Percentiles rank a stretch among this genome's conserved stretches.
phyloP scores from a whole-genome alignment of 2,113 vertebrate genomes.

The Perca flavescens region DNA sequence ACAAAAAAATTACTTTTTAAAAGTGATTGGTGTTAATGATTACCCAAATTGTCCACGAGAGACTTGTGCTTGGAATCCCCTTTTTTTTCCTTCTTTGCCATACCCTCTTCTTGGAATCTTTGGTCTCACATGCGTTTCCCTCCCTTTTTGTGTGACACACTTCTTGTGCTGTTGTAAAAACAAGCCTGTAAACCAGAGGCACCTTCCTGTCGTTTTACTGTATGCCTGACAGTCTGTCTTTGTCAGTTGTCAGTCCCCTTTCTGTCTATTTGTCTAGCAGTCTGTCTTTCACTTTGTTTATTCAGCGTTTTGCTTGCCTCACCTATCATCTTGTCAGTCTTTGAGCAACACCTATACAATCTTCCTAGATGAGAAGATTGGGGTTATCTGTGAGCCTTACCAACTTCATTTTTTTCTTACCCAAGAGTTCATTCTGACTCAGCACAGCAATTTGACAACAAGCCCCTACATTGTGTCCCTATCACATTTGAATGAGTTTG shows the following conservation, averaged over 20 bases:
- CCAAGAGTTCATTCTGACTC: constrained; percentile 32
- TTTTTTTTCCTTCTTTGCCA: background rate
- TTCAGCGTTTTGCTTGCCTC: background rate
- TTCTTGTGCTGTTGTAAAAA: constrained; percentile 43
- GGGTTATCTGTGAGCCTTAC: constrained; percentile 7
- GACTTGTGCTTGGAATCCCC: background rate
- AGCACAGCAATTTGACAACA: constrained; percentile 21
- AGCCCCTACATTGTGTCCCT: constrained; percentile 26
- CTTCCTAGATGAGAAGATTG: constrained; percentile 3
- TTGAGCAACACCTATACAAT: background rate
- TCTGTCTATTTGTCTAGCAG: constrained; percentile 8
- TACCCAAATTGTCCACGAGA: background rate
- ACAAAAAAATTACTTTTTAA: background rate
- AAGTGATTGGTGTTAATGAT: constrained; percentile 18
- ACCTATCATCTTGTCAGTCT: background rate
- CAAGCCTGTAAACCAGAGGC: constrained; percentile 41
- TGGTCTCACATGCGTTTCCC: constrained; percentile 27
- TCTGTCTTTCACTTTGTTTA: constrained; percentile 8
- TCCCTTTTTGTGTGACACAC: constrained; percentile 50
- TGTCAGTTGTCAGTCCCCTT: background rate
- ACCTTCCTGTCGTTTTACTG: constrained; percentile 16
- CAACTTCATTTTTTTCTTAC: constrained; percentile 39
- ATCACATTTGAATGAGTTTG: constrained; percentile 39
- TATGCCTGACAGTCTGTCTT: background rate
- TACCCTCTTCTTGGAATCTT: constrained; percentile 24